Evolutionary conservation across 2,797 vertebrate genomes (phyloP), one percentile per base, ranked within the genome.

Genomic region (Tragopan temminckii): DNA sequence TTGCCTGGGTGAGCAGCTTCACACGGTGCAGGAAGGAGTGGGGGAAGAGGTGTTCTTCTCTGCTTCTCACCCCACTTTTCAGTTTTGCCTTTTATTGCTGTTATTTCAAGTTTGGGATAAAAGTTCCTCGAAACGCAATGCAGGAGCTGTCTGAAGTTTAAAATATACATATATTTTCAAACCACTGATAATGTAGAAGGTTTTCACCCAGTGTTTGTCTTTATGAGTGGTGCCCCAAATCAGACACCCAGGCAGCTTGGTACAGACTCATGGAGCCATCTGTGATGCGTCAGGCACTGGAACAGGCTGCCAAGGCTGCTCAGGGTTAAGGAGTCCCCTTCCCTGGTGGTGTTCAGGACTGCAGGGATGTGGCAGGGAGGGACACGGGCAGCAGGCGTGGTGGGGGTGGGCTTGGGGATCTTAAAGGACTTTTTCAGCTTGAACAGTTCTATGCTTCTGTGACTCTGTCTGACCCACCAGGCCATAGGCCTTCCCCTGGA

Each of bases 171-270:
- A 0, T 2, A 33, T 5, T 31, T 50, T 25, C 29, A 76, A 55
- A 42, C 20, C 17, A 18, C 11, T 21, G 4, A 24, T 9, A n/a
- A 14, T 5, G n/a, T 31, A 17, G 35, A n/a, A 50, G 17, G 27
- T 9, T 69, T 68, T 42, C 35, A 23, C 13, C 6, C 20, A 0
- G 0, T 16, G 9, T 69, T 46, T 69, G 11, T 31, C 31, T 29
- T 57, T 33, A 15, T 21, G 52, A 46, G 15, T 4, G 3, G 38
- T n/a, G 45, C 48, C 33, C 33, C 48, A 1, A 0, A 5, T 11
- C 24, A 78, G 74, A 7, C 1, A 0, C 36, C 10, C 0, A 1
- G 43, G 53, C 25, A 58, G 17, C 43, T 1, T 2, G 10, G 15
- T 33, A 15, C 4, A 63, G 38, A 8, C 31, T 31, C 5, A 3